phyloP scores from a whole-genome alignment of 2,113 vertebrate species.

The Hassar affinis region DNA sequence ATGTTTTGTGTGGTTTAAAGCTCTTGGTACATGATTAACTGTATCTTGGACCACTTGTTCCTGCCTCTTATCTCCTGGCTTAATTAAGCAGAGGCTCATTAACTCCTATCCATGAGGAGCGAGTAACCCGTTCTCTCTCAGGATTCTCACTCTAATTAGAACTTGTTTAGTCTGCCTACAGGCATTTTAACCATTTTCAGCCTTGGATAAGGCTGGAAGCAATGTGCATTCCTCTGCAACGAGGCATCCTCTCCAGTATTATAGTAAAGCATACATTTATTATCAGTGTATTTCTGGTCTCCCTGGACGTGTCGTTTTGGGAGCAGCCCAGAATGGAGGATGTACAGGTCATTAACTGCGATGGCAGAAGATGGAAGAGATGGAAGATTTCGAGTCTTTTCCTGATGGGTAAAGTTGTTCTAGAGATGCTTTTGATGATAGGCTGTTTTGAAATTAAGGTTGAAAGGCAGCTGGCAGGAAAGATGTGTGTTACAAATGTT shows the following conservation, averaged over 20 bases:
- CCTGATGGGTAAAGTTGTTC: background rate
- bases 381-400: background rate
- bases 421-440: background rate
- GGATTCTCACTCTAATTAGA: constrained; percentile 67
- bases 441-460: background rate
- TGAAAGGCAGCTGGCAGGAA: background rate
- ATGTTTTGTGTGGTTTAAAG: constrained; percentile 29
- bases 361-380: constrained; percentile 11
- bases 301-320: background rate
- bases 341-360: constrained; percentile 17
- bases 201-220: constrained; percentile 14
- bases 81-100: constrained; percentile 70
- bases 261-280: background rate
- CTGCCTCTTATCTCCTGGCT: constrained; percentile 60
- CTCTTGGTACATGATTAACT: constrained; percentile 63
- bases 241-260: background rate
- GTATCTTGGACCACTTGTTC: constrained; percentile 52
- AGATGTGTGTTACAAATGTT: background rate
- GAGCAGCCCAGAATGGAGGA: background rate
- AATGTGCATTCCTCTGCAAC: constrained; percentile 9
- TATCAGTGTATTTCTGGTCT: background rate
- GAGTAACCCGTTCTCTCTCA: constrained; percentile 65
- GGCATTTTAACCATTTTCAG: constrained; percentile 14
- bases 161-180: constrained; percentile 58
- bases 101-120: constrained; percentile 58